phyloP scores from a whole-genome alignment of 2,797 vertebrate species.

The Aeoliscus strigatus region DNA sequence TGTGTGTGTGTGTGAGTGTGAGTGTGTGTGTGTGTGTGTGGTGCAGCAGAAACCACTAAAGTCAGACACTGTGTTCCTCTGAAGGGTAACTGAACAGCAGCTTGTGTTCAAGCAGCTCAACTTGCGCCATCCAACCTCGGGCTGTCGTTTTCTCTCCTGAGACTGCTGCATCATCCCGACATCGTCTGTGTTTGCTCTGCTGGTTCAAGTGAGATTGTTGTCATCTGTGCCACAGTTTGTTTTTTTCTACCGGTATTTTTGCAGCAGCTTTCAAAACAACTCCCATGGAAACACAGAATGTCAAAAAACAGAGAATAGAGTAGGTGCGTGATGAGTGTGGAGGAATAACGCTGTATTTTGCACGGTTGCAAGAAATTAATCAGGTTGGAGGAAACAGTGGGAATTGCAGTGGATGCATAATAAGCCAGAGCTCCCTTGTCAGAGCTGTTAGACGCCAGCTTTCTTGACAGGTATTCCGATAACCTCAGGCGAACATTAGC shows the following conservation, averaged over 20 bases:
- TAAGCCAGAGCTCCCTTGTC: slow-evolving; percentile 36
- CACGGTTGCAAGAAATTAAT: slow-evolving; percentile 17
- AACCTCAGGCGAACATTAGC: slow-evolving; percentile 54
- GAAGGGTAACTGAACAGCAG: slow-evolving; percentile 66
- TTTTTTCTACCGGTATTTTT: slow-evolving; percentile 35
- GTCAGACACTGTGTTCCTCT: slow-evolving; percentile 52
- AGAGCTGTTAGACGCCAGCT: slow-evolving; percentile 24
- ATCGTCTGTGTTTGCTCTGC: slow-evolving; percentile 57
- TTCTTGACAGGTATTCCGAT: slow-evolving; percentile 50
- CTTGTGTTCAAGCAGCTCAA: slow-evolving; percentile 55
- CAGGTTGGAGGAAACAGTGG: slow-evolving; percentile 11
- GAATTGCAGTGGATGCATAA: slow-evolving; percentile 21
- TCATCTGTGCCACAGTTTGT: slow-evolving; percentile 33
- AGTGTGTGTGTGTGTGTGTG: slow-evolving; percentile 49
- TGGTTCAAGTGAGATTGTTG: slow-evolving; percentile 38
- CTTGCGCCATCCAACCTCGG: slow-evolving; percentile 62
- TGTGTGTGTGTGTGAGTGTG: slow-evolving; percentile 4
- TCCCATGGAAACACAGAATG: slow-evolving; percentile 8
- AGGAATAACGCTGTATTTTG: slow-evolving; percentile 5
- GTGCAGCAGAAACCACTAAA: slow-evolving; percentile 50
- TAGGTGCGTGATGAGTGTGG: no score
- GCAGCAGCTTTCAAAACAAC: slow-evolving; percentile 15
- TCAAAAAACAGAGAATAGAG: background rate
- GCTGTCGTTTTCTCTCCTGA: slow-evolving; percentile 52
- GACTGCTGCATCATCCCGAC: slow-evolving; percentile 51